Evolutionary conservation across 2,888 invertebrate species (phyloP).

Genomic region (Drosophila atripex): DNA sequence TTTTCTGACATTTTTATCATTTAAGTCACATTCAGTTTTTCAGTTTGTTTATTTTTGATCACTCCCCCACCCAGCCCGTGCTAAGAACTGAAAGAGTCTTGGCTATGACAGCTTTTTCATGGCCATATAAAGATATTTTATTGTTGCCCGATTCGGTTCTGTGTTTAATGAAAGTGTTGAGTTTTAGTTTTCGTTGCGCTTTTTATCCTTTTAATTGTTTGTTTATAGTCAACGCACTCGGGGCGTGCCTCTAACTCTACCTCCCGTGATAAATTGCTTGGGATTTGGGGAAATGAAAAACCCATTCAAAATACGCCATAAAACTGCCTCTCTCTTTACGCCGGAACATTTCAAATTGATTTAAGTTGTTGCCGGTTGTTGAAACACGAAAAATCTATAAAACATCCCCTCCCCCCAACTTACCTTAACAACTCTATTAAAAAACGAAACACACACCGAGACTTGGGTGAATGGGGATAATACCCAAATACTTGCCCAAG

Average conservation of each 20-base stretch:
- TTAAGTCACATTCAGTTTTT: conserved; percentile 67
- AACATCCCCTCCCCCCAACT: conserved; percentile 45
- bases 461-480: conserved; percentile 6
- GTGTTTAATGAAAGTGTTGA: conserved; percentile 74
- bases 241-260: conserved; percentile 36
- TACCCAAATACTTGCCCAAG: conserved; percentile 30
- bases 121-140: conserved; percentile 64
- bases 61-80: conserved; percentile 7
- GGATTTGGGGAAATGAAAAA: conserved; percentile 57
- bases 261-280: conserved; percentile 65
- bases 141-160: conserved; percentile 70
- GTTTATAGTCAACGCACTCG: conserved; percentile 71
- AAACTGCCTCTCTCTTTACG: conserved; percentile 53
- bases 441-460: conserved; percentile 16
- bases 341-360: conserved; percentile 65
- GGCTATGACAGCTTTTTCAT: conserved; percentile 63
- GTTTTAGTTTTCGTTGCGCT: conserved; percentile 72
- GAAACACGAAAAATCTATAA: conserved; percentile 68
- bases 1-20: conserved; percentile 74
- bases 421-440: conserved; percentile 73
- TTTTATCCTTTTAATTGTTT: conserved; percentile 69
- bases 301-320: conserved; percentile 69
- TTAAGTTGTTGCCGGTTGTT: conserved; percentile 62
- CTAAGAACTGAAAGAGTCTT: conserved; percentile 7
- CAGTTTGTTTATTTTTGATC: conserved; percentile 54